Base-by-base conservation (phyloP, 1,140 invertebrate genomes). In the Cardiocondyla obscurior region DNA sequence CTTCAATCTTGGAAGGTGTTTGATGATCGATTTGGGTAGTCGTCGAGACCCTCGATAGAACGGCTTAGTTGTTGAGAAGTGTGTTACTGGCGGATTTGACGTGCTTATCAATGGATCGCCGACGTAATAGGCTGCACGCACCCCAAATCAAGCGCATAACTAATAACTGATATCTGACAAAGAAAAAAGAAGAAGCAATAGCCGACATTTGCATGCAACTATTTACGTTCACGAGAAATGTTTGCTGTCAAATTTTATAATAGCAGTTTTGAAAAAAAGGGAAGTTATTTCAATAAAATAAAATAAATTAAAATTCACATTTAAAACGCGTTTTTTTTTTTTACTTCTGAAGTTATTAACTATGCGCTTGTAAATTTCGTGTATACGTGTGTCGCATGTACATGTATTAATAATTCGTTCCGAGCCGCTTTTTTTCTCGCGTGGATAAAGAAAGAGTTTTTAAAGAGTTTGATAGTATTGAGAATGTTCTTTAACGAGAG, bases 71-170 rank as follows among this genome's bases (percentile, higher is more conserved):
- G 82, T 39, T 25, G 53, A 72, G 79, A 83, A 90, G 90, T 88
- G 89, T 93, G 92, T 92, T 89, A 91, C 88, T 92, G 91, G 90
- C 88, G 92, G 86, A 92, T 93, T 93, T 92, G 92, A 93, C 92
- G 92, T 90, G 89, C 90, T 93, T 93, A 93, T 93, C 92, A 93
- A 92, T 92, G 84, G 89, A 93, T 93, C 89, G 84, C 89, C 85
- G 84, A 85, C 87, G 89, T 90, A 92, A 92, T 92, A 92, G 89
- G 85, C 88, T 89, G 88, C 90, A 91, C 90, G 90, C 88, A 92
- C 88, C 85, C 90, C 64, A 90, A 91, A 90, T 90, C 87, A 89
- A 92, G 87, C 86, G 79, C 86, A 90, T 89, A 90, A 93, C 88
- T 82, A 89, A 89, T 89, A 90, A 92, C 88, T 81, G 89, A 90